Evolutionary conservation across 1,140 invertebrate species (phyloP).

Genomic region (Eupristina koningsbergeri): DNA sequence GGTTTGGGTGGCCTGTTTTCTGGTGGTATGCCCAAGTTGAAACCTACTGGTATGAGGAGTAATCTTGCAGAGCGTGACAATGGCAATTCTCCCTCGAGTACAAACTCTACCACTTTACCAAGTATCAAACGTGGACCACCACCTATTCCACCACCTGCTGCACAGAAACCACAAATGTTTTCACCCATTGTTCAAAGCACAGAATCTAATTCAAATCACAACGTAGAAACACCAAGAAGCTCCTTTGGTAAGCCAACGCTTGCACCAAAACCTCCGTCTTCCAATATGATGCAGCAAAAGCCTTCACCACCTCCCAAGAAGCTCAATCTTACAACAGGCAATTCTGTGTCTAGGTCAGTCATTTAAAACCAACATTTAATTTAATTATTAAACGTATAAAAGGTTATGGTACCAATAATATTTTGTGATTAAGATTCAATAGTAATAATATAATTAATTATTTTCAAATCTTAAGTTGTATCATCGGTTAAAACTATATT

Average conservation of each 20-base stretch:
- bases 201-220: constrained; percentile 56
- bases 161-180: constrained; percentile 71
- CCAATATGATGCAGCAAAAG: constrained; percentile 62
- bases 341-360: constrained; percentile 64
- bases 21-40: constrained; percentile 90
- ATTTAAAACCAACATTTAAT: background rate
- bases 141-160: constrained; percentile 73
- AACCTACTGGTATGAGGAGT: constrained; percentile 79
- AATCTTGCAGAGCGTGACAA: constrained; percentile 63
- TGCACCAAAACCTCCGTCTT: constrained; percentile 72
- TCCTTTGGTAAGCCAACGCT: constrained; percentile 72
- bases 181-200: constrained; percentile 20
- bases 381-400: background rate
- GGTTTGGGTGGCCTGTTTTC: constrained; percentile 86
- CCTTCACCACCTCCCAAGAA: constrained; percentile 74
- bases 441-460: too few relatives aligned
- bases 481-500: too few relatives aligned
- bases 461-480: too few relatives aligned
- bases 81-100: constrained; percentile 27
- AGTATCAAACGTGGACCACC: constrained; percentile 73
- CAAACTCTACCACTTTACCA: constrained; percentile 45
- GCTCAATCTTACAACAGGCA: constrained; percentile 61
- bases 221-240: constrained; percentile 60
- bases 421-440: too few relatives aligned
- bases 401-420: background rate